Evolutionary conservation across 2,797 vertebrate species (phyloP).

Genomic region (Micropoecilia bifurca): DNA sequence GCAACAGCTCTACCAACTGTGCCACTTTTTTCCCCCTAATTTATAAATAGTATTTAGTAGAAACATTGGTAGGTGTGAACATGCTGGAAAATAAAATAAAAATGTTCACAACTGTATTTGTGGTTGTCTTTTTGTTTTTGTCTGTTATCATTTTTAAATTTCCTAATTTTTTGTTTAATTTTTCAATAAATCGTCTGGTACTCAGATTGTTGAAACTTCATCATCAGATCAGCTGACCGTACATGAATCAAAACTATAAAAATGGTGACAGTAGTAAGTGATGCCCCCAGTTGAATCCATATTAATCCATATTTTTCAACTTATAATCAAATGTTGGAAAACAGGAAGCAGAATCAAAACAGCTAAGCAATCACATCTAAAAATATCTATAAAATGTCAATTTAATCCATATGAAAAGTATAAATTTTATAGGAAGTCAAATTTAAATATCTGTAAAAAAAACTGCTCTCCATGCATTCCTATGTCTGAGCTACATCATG

Average conservation of each 20-base stretch:
- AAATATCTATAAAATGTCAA: background rate
- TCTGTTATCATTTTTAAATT: too few species aligned
- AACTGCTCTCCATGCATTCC: background rate
- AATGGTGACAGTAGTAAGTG: background rate
- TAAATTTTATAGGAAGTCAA: background rate
- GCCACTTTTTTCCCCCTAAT: background rate
- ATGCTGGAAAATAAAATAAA: background rate
- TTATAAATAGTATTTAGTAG: background rate
- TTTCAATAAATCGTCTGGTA: background rate
- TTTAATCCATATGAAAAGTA: background rate
- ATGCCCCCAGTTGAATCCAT: background rate
- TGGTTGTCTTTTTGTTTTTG: background rate
- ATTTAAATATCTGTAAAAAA: too few species aligned
- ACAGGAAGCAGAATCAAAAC: background rate
- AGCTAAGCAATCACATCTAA: background rate
- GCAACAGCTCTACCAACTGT: too few species aligned
- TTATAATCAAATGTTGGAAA: background rate
- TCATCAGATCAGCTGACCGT: background rate
- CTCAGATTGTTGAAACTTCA: background rate
- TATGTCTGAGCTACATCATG: background rate
- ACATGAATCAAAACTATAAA: background rate
- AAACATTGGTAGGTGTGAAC: background rate
- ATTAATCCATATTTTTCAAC: background rate
- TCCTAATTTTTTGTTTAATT: background rate
- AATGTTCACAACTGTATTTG: background rate